Evolutionary conservation across 2,113 vertebrate species (phyloP), one percentile per base, ranked within the genome.

Genomic region (Aldabrachelys gigantea): DNA sequence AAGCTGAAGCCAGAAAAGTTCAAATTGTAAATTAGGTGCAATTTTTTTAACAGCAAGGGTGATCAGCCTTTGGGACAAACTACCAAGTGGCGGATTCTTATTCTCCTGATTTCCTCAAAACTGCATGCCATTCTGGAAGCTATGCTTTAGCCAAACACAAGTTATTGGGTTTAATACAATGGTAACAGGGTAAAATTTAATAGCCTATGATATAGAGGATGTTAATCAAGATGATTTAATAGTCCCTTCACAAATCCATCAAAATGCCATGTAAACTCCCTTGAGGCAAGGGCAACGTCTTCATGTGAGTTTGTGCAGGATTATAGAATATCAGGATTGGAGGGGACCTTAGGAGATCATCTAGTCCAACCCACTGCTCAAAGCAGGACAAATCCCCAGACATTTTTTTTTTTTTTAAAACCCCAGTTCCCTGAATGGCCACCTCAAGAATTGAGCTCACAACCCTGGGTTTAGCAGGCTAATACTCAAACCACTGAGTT

Each of bases 191-290:
- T 38, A 25, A 65, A 57, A 87, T 86, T 75, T 57, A 59, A 54
- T 57, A 59, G 8, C 5, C 41, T 93, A 4, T 75, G 16, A 50
- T 53, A 85, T 38, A 22, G 87, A 27, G 10, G 72, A 86, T 76
- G 9, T 80, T 0, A 1, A 38, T 59, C 0, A 0, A 72, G 50
- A 31, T 44, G n/a, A 80, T 27, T 17, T n/a, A n/a, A 62, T 69
- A 38, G 17, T 69, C 65, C 35, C 14, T 53, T 49, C 35, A 53
- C 54, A 54, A 86, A 88, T 69, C 14, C 17, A 69, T 69, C 65
- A 94, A 44, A 35, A 29, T 16, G 79, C 17, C 52, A 88, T 14
- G 5, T 69, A 87, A 88, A 4, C 13, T 83, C 27, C 41, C 12
- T 88, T 88, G 0, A 1, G 54, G 13, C 35, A 69, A 69, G 35